Percentiles rank a stretch among this genome's conserved stretches.
Evolutionary conservation across 2,113 vertebrate genomes (phyloP).

Genomic region (Coracopsis vasa): DNA sequence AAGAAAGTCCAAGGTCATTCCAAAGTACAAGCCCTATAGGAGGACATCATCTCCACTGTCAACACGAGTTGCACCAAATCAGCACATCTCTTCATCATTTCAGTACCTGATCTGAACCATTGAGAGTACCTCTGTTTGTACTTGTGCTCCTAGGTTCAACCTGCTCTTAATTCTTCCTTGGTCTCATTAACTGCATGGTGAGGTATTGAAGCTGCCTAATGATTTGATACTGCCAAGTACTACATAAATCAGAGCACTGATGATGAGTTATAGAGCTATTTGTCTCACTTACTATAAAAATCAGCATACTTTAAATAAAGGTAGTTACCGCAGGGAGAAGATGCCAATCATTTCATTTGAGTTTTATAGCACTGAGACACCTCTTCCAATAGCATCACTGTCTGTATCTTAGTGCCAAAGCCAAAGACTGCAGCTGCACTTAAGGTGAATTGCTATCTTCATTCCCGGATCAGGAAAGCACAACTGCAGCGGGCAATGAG

Average conservation of each 20-base stretch:
- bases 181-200: conserved; percentile 10
- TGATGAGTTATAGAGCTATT: conserved; percentile 1
- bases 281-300: conserved; percentile 4
- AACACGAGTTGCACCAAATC: neutral
- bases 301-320: neutral
- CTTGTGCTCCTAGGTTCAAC: neutral
- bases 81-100: neutral
- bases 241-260: conserved; percentile 26
- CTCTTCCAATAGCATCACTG: neutral
- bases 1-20: neutral
- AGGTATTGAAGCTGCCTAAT: neutral
- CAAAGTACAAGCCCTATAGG: neutral
- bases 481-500: neutral
- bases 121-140: neutral
- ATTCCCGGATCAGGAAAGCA: neutral
- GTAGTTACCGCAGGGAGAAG: neutral
- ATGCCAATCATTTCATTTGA: neutral
- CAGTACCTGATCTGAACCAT: neutral
- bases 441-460: neutral
- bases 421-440: neutral
- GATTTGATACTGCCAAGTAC: conserved; percentile 29
- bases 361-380: neutral
- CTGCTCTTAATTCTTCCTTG: conserved; percentile 14
- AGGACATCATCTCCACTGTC: neutral
- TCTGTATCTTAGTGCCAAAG: neutral